phyloP scores from a whole-genome alignment of 2,797 vertebrate species.

The Silurus lanzhouensis region DNA sequence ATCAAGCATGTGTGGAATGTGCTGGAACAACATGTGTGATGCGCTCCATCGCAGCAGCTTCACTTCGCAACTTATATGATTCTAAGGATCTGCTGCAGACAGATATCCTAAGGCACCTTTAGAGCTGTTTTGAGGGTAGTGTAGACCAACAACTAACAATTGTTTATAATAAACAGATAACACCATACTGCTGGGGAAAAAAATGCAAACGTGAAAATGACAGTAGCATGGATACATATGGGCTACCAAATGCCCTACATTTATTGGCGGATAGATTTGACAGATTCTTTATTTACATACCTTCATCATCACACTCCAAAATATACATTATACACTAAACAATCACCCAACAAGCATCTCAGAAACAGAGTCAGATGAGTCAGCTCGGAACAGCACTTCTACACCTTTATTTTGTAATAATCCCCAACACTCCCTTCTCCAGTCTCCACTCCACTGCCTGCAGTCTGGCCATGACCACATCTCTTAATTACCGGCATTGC shows the following conservation, averaged over 20 bases:
- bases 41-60: neutral
- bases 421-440: neutral
- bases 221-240: neutral
- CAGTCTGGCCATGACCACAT: constrained; percentile 12
- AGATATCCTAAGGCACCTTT: constrained; percentile 4
- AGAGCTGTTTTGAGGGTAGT: neutral
- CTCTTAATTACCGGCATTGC: neutral
- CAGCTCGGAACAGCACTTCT: neutral
- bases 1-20: neutral
- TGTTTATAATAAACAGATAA: constrained; percentile 17
- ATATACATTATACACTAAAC: neutral
- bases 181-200: neutral
- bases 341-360: neutral
- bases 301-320: neutral
- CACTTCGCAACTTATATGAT: neutral
- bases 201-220: neutral
- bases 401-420: neutral
- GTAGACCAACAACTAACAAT: neutral
- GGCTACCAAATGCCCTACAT: neutral
- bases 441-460: constrained; percentile 18
- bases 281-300: neutral
- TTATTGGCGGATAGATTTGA: neutral
- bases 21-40: neutral
- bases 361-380: neutral
- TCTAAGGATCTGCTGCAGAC: neutral